Conservation (phyloP, 2,113 vertebrate species). For the Hippocampus abdominalis region DNA sequence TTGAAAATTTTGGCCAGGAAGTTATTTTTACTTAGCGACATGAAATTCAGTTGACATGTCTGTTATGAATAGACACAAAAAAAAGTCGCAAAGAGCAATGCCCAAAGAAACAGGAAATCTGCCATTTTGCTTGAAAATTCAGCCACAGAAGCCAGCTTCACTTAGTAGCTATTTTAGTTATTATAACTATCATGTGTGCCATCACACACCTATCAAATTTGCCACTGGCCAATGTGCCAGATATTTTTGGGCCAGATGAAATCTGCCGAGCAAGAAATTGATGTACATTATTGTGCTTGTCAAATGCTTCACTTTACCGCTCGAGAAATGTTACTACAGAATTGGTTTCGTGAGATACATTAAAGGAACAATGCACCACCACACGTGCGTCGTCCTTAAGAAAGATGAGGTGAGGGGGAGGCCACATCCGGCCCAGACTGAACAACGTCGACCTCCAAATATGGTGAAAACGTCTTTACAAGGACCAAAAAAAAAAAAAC, state of each 20-base stretch:
- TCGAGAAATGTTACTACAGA: too few species aligned
- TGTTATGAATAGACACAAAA: too few species aligned
- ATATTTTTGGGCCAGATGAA: background rate
- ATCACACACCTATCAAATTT: background rate
- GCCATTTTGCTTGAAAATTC: background rate
- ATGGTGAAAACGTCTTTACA: slow-evolving; percentile 68
- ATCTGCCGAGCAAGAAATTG: background rate
- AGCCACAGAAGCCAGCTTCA: background rate
- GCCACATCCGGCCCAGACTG: slow-evolving; percentile 70
- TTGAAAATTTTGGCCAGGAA: background rate
- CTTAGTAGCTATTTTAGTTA: background rate
- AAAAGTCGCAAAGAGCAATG: too few species aligned
- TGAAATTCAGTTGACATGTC: too few species aligned
- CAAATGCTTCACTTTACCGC: too few species aligned
- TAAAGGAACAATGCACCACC: slow-evolving; percentile 6
- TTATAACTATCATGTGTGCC: too few species aligned
- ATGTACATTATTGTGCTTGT: too few species aligned
- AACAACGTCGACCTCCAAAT: slow-evolving; percentile 70
- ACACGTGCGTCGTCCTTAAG: background rate
- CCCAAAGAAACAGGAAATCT: too few species aligned
- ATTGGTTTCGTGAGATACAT: background rate
- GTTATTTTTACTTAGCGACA: background rate
- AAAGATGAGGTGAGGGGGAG: slow-evolving; percentile 18
- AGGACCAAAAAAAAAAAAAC: slow-evolving; percentile 48
- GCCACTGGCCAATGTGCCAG: background rate